Evolutionary conservation across 2,797 vertebrate species (phyloP).

Genomic region (Trematomus bernacchii): DNA sequence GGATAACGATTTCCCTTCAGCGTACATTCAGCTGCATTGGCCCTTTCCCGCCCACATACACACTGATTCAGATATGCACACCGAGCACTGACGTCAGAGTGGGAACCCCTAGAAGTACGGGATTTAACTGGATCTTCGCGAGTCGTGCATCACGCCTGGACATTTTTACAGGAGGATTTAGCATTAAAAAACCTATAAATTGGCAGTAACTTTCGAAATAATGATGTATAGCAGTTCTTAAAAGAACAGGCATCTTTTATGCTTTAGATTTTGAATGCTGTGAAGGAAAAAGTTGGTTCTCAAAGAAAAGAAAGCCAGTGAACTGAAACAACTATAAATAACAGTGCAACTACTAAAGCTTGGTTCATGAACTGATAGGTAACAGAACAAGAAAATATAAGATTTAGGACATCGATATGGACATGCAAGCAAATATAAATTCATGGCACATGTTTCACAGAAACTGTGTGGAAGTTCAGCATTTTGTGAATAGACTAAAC

Average conservation of each 20-base stretch:
- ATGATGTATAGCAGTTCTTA: background rate
- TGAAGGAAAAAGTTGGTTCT: background rate
- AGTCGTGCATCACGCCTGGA: slow-evolving; percentile 25
- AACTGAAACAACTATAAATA: background rate
- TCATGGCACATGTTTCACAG: background rate
- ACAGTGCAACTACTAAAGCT: background rate
- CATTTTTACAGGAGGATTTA: slow-evolving; percentile 30
- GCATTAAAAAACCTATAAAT: slow-evolving; percentile 15
- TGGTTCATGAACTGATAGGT: background rate
- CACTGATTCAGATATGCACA: slow-evolving; percentile 35
- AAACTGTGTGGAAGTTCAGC: background rate
- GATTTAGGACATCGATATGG: background rate
- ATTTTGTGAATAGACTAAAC: slow-evolving; percentile 3
- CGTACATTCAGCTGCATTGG: slow-evolving; percentile 53
- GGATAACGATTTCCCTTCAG: slow-evolving; percentile 74
- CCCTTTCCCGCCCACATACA: slow-evolving; percentile 46
- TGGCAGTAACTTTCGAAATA: background rate
- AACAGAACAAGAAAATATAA: slow-evolving; percentile 2
- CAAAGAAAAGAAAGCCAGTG: background rate
- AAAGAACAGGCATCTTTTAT: background rate
- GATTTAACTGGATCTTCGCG: slow-evolving; percentile 29
- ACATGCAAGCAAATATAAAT: background rate
- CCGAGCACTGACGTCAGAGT: slow-evolving; percentile 37
- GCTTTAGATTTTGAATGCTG: background rate
- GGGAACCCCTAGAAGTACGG: slow-evolving; percentile 34